These are phyloP conservation scores for Chydorus sphaericus DNA, from an alignment of 2,888 invertebrate species.

Conservation along the genomic window DNA sequence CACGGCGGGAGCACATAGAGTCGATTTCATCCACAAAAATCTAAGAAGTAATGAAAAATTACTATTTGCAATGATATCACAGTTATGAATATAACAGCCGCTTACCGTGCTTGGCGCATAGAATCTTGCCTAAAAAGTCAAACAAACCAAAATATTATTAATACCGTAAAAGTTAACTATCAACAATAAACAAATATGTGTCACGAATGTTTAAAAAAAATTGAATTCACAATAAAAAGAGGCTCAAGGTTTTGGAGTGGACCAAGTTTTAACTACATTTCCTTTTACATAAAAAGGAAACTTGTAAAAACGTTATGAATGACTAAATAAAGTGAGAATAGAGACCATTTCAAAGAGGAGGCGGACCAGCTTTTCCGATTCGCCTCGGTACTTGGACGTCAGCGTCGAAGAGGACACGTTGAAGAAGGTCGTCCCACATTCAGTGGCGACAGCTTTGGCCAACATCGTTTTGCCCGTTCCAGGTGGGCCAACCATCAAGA, in stretches of 20 bases:
- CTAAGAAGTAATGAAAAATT: no score
- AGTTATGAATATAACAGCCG: no score
- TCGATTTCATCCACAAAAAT: conserved; percentile 99
- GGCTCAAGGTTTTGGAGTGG: background rate
- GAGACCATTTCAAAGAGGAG: conserved; percentile 89
- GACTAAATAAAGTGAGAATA: conserved; percentile 10
- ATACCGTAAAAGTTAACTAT: background rate
- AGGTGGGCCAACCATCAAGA: conserved; percentile 84
- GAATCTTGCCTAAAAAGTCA: conserved; percentile 62
- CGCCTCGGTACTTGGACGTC: conserved; percentile 98
- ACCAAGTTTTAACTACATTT: background rate
- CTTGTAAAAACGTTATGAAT: conserved; percentile 6
- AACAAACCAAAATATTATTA: conserved; percentile 11
- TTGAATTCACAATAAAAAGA: no score
- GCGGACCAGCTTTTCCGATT: conserved; percentile 93
- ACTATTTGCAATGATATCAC: no score
- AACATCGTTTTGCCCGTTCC: conserved; percentile 92
- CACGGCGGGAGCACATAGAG: conserved; percentile 85
- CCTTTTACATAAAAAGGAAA: conserved; percentile 1
- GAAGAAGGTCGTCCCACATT: conserved; percentile 94
- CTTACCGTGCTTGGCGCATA: conserved; percentile 96
- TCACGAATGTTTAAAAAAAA: no score
- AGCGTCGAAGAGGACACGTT: conserved; percentile 93
- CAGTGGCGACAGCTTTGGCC: conserved; percentile 95
- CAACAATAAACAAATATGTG: no score